Evolutionary conservation across 2,797 vertebrate genomes (phyloP).

Genomic region (Xerus rutilus): DNA sequence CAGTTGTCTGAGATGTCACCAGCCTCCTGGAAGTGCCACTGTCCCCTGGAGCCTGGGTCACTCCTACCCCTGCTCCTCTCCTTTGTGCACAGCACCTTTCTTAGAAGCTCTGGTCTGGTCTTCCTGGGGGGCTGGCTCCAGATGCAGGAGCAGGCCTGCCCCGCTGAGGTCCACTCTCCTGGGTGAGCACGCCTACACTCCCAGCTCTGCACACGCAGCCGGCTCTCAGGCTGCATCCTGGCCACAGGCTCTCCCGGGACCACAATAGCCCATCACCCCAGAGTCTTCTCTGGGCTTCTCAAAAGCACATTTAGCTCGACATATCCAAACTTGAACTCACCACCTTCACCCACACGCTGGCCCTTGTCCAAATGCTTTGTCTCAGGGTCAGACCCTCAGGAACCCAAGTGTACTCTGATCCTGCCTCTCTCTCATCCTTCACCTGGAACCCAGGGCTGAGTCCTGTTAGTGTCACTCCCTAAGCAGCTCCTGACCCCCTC

Average conservation of each 20-base stretch:
- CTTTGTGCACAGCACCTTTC: neutral
- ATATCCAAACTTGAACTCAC: neutral
- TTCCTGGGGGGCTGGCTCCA: too few relatives aligned
- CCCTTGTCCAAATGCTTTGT: too few relatives aligned
- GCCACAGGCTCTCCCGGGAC: too few relatives aligned
- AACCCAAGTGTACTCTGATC: too few relatives aligned
- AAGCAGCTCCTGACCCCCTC: neutral
- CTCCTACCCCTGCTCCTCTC: neutral
- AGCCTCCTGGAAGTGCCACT: neutral
- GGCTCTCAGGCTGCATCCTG: neutral
- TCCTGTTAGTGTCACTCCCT: neutral
- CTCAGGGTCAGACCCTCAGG: neutral
- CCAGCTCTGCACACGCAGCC: too few relatives aligned
- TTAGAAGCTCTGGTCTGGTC: neutral
- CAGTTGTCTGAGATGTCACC: accelerated
- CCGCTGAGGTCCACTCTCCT: too few relatives aligned
- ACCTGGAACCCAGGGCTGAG: accelerated
- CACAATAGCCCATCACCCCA: too few relatives aligned
- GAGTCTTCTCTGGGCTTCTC: neutral
- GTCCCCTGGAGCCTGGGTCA: neutral
- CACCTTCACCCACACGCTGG: accelerated
- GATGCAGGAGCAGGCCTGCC: neutral
- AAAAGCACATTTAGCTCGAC: neutral
- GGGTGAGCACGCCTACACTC: too few relatives aligned
- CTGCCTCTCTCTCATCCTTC: neutral